phyloP scores from a whole-genome alignment of 2,888 invertebrate genomes.

The Endotricha flammealis region DNA sequence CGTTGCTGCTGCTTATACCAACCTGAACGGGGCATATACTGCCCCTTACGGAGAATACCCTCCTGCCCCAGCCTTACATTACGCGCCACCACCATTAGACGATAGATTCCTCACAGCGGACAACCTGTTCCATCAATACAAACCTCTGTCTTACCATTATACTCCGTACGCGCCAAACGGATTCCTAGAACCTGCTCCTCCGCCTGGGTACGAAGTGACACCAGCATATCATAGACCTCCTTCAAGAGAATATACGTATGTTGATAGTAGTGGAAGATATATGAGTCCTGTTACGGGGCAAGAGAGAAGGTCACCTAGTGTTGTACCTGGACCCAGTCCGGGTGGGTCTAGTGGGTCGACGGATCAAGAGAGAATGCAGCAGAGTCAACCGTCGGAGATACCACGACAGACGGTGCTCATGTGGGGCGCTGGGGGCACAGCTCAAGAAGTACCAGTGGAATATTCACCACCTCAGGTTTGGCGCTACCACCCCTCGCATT shows the following conservation, averaged over 20 bases:
- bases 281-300: constrained; percentile 81
- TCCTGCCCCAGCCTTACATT: constrained; percentile 83
- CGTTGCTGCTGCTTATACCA: constrained; percentile 88
- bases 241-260: constrained; percentile 77
- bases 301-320: constrained; percentile 81
- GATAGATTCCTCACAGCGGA: constrained; percentile 88
- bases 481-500: constrained; percentile 71
- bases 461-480: constrained; percentile 75
- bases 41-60: constrained; percentile 87
- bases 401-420: constrained; percentile 94
- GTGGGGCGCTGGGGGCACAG: constrained; percentile 86
- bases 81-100: constrained; percentile 80
- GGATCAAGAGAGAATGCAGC: constrained; percentile 62
- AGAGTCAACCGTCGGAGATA: constrained; percentile 72
- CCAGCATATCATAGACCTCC: constrained; percentile 82
- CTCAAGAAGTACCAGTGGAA: constrained; percentile 66
- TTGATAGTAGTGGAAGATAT: constrained; percentile 76
- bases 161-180: constrained; percentile 88
- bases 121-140: constrained; percentile 93
- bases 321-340: constrained; percentile 70
- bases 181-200: constrained; percentile 86
- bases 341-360: constrained; percentile 64
- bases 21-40: constrained; percentile 87
- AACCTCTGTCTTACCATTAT: constrained; percentile 90
- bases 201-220: constrained; percentile 77